These are phyloP conservation scores for Microtus montanus DNA, from an alignment of 2,113 vertebrate genomes.

Conservation along the genomic window DNA sequence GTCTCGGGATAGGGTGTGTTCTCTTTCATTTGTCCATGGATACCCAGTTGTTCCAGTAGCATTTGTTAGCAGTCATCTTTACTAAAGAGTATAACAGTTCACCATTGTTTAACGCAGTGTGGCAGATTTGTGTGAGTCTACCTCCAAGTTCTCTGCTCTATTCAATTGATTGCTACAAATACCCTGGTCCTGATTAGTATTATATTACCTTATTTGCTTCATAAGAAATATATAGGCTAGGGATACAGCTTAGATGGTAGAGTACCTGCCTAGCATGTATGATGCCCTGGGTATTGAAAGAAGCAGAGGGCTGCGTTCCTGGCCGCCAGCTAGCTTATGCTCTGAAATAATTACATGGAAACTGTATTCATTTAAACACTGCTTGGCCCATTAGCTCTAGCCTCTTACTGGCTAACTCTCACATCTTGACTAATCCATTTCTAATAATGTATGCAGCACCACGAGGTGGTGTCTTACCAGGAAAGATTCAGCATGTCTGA, in stretches of 20 bases:
- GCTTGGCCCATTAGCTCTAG: too few relatives aligned
- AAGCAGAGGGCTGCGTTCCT: too few relatives aligned
- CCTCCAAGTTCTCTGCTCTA: neutral
- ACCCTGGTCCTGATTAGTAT: neutral
- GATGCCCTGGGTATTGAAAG: neutral
- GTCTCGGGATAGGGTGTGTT: neutral
- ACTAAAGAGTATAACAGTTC: neutral
- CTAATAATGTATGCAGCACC: too few relatives aligned
- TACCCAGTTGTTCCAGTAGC: neutral
- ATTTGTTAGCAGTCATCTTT: neutral
- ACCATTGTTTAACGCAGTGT: neutral
- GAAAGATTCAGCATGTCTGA: too few relatives aligned
- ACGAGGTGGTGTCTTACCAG: too few relatives aligned
- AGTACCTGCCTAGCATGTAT: neutral
- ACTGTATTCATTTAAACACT: too few relatives aligned
- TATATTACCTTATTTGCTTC: neutral
- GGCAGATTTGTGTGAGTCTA: neutral
- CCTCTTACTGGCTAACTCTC: too few relatives aligned
- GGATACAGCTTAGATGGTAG: neutral
- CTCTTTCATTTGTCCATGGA: neutral
- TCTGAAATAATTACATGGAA: too few relatives aligned
- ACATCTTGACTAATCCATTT: too few relatives aligned
- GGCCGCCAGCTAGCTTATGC: too few relatives aligned
- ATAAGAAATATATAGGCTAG: neutral
- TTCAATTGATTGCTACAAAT: neutral